Percentiles rank a stretch among this genome's conserved stretches.
phyloP scores from a whole-genome alignment of 2,888 invertebrate genomes.

The Leptopilina myrica region DNA sequence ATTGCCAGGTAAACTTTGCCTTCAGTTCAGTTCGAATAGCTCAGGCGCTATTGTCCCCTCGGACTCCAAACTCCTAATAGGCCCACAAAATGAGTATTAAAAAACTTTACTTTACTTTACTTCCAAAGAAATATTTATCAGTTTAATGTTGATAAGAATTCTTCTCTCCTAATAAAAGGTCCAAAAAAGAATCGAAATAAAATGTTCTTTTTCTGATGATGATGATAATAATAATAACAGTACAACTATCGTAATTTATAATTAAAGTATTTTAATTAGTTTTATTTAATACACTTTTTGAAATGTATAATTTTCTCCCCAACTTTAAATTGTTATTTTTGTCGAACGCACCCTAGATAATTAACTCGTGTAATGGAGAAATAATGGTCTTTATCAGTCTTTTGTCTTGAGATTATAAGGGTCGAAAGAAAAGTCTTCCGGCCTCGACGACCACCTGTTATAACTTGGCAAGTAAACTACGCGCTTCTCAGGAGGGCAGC shows the following conservation, averaged over 20 bases:
- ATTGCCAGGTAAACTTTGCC: conserved; percentile 64
- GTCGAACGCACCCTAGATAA: no score
- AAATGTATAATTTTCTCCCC: no score
- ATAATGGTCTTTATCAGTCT: conserved; percentile 24
- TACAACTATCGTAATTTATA: no score
- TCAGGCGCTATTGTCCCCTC: conserved; percentile 30
- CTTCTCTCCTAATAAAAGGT: no score
- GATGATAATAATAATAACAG: no score
- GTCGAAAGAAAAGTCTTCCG: conserved; percentile 33
- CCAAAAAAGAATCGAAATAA: no score
- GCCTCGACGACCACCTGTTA: conserved; percentile 21
- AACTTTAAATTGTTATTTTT: no score
- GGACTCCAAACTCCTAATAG: neutral
- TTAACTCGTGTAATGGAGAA: conserved; percentile 2
- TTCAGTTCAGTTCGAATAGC: neutral
- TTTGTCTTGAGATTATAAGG: conserved; percentile 34
- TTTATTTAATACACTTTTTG: no score
- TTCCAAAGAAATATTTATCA: no score
- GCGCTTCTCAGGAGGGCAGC: conserved; percentile 1
- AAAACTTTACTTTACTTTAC: neutral
- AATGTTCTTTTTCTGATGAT: no score
- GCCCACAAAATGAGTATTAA: neutral
- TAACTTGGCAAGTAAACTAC: conserved; percentile 37
- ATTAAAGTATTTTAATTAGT: no score
- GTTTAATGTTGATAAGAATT: neutral